These are phyloP conservation scores for Cyanoliseus patagonus DNA, from an alignment of 2,113 vertebrate genomes.

Conservation along the genomic window DNA sequence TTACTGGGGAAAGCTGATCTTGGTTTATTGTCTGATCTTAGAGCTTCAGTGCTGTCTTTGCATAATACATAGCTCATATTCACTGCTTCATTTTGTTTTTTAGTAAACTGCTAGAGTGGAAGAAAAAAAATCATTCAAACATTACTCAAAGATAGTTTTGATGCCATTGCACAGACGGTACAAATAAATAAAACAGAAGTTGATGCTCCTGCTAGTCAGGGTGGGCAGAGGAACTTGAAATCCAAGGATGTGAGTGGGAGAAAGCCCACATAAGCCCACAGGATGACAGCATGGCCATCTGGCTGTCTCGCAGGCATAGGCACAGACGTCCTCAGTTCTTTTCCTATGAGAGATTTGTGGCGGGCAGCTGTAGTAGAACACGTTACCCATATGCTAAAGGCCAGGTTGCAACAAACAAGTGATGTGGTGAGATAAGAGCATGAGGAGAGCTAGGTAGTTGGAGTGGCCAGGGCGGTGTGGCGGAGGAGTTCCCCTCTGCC, in stretches of 20 bases:
- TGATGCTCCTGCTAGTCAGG: background rate
- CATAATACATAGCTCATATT: background rate
- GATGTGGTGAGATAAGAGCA: background rate
- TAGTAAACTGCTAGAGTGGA: background rate
- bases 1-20: background rate
- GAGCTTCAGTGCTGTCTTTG: background rate
- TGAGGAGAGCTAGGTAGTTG: background rate
- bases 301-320: background rate
- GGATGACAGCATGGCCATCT: background rate
- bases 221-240: background rate
- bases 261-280: background rate
- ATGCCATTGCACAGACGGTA: fast-evolving
- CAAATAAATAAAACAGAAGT: background rate
- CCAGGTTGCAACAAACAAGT: background rate
- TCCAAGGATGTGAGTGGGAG: background rate
- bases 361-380: background rate
- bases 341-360: fast-evolving
- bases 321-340: background rate
- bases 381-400: background rate
- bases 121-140: background rate
- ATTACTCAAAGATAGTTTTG: background rate
- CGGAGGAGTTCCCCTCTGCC: background rate
- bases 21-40: background rate
- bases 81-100: background rate
- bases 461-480: background rate